Conservation (phyloP, 2,888 invertebrate species). For the Aphidoletes aphidimyza region DNA sequence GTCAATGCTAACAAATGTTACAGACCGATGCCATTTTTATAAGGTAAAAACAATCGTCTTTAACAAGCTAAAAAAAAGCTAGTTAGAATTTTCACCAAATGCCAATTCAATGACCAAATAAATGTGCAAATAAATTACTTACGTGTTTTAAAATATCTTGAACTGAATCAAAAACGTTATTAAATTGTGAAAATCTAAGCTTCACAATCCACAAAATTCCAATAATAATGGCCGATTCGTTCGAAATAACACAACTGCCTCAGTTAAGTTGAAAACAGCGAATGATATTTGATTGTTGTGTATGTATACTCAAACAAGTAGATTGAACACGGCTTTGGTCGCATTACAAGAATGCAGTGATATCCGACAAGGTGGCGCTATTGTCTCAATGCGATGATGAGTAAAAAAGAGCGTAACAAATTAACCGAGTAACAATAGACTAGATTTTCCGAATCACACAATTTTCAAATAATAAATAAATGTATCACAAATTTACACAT, state of each 20-base stretch:
- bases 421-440: not conserved
- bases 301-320: slow-evolving; percentile 13
- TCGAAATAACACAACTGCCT: not conserved
- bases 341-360: not conserved
- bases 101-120: not conserved
- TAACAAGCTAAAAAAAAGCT: not conserved
- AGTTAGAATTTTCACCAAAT: too few relatives aligned
- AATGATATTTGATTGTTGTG: slow-evolving; percentile 1
- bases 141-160: too few relatives aligned
- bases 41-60: not conserved
- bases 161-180: too few relatives aligned
- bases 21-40: not conserved
- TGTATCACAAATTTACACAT: too few relatives aligned
- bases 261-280: not conserved
- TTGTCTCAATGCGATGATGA: not conserved
- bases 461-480: too few relatives aligned
- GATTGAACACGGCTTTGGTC: not conserved
- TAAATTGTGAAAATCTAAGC: too few relatives aligned
- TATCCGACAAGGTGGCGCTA: not conserved
- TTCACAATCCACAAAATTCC: too few relatives aligned
- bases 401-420: not conserved
- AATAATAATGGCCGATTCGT: not conserved
- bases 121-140: too few relatives aligned
- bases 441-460: too few relatives aligned
- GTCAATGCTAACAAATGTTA: not conserved